Conservation (phyloP, 2,797 vertebrate genomes). For the Zalophus californianus region DNA sequence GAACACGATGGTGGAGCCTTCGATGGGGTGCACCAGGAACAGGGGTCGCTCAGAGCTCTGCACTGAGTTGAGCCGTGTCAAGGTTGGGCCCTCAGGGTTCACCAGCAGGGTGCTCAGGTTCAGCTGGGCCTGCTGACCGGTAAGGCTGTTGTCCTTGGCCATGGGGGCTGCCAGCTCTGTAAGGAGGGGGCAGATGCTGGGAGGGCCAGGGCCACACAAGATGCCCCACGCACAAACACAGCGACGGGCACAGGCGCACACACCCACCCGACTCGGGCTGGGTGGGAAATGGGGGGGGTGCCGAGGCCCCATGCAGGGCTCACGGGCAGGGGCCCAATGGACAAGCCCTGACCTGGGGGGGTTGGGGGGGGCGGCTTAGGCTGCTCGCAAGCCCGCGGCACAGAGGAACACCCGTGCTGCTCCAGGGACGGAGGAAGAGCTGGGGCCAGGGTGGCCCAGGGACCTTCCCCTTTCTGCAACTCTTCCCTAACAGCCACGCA, state of each 20-base stretch:
- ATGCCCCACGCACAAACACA: too few relatives aligned
- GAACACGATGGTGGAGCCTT: conserved; percentile 94
- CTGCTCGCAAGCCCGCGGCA: background rate
- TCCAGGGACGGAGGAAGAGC: background rate
- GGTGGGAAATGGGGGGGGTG: background rate
- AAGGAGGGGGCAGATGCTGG: background rate
- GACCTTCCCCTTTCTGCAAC: rapidly evolving
- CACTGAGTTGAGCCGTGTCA: conserved; percentile 92
- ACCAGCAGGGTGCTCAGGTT: conserved; percentile 93
- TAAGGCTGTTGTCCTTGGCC: conserved; percentile 73
- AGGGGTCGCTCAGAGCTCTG: conserved; percentile 93
- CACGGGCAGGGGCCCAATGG: too few relatives aligned
- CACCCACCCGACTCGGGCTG: rapidly evolving
- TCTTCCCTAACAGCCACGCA: conserved; percentile 60
- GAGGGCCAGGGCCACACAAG: rapidly evolving
- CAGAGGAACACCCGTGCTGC: background rate
- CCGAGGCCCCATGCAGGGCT: too few relatives aligned
- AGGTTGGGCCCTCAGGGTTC: conserved; percentile 92
- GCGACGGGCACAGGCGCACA: rapidly evolving
- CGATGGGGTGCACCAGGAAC: conserved; percentile 97
- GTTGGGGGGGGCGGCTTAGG: too few relatives aligned
- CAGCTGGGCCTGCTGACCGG: conserved; percentile 85
- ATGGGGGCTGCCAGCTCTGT: conserved; percentile 86
- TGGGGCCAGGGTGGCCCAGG: background rate
- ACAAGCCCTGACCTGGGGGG: background rate